Evolutionary conservation across 2,113 vertebrate species (phyloP).

Genomic region (Labeo catla): DNA sequence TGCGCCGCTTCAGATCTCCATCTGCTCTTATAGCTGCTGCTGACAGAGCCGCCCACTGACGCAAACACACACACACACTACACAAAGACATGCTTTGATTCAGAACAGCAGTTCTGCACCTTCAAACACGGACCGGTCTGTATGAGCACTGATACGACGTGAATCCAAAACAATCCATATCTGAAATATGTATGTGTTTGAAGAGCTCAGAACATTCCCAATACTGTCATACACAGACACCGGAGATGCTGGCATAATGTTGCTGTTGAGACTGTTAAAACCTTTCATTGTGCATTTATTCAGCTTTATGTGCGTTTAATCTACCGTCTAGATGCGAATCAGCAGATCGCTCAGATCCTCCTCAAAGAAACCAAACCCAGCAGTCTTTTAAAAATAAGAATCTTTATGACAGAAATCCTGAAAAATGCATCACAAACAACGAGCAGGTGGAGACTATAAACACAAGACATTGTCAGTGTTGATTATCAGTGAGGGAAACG

Average conservation of each 20-base stretch:
- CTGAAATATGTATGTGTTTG: neutral
- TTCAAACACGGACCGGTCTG: neutral
- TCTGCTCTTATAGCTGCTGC: neutral
- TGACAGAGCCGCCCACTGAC: neutral
- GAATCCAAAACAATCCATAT: neutral
- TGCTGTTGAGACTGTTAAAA: neutral
- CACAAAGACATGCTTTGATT: constrained; percentile 1
- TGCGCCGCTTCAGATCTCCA: neutral
- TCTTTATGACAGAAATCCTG: constrained; percentile 3
- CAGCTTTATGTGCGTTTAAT: neutral
- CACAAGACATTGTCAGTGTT: neutral
- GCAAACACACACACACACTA: neutral
- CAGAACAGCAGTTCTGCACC: neutral
- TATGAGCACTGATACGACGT: constrained; percentile 7
- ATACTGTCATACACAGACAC: neutral
- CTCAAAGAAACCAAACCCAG: neutral
- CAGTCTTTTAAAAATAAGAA: neutral
- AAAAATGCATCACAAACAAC: neutral
- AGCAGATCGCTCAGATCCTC: neutral
- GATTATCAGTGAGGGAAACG: neutral
- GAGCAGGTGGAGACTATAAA: neutral
- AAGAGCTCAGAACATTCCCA: neutral
- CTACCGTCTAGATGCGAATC: neutral
- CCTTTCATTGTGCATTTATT: neutral
- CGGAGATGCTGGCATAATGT: neutral